A percentile compares a stretch with the other conserved stretches of the same genome.
phyloP scores from a whole-genome alignment of 2,888 invertebrate species.

The Polyommatus iphigenia region DNA sequence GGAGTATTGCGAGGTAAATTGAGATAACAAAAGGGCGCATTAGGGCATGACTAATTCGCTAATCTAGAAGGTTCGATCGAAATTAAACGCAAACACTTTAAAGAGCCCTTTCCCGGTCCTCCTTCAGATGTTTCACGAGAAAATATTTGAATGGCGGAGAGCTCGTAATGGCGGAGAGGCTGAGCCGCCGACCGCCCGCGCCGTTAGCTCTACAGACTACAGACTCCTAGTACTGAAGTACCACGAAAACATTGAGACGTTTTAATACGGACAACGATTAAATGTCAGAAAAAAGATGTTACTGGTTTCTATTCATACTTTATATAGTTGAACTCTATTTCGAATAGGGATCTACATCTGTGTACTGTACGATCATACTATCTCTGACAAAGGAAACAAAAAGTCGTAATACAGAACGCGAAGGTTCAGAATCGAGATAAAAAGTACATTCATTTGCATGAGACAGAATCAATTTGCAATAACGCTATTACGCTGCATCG shows the following conservation, averaged over 20 bases:
- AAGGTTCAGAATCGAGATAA: not conserved
- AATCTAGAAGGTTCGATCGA: conserved; percentile 6
- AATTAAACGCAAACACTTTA: conserved; percentile 25
- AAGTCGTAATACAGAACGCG: not conserved
- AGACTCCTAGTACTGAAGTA: not conserved
- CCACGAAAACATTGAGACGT: too few species aligned
- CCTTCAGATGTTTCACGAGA: conserved; percentile 19
- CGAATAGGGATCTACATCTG: too few species aligned
- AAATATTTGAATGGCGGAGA: conserved; percentile 17
- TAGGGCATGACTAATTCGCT: conserved; percentile 9
- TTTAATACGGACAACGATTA: too few species aligned
- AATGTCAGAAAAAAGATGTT: too few species aligned
- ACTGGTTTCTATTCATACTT: too few species aligned
- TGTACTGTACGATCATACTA: not conserved
- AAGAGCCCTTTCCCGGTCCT: conserved; percentile 3
- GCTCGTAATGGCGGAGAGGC: not conserved
- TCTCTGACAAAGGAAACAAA: not conserved
- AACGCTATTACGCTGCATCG: conserved; percentile 8
- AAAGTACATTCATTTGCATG: not conserved
- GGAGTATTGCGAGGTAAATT: not conserved
- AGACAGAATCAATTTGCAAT: conserved; percentile 21
- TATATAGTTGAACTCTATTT: not conserved
- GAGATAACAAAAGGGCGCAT: conserved; percentile 10
- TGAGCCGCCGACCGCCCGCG: not conserved
- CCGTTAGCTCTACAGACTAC: not conserved